Conservation (phyloP, 2,888 invertebrate species). For the Drosophila mulleri region DNA sequence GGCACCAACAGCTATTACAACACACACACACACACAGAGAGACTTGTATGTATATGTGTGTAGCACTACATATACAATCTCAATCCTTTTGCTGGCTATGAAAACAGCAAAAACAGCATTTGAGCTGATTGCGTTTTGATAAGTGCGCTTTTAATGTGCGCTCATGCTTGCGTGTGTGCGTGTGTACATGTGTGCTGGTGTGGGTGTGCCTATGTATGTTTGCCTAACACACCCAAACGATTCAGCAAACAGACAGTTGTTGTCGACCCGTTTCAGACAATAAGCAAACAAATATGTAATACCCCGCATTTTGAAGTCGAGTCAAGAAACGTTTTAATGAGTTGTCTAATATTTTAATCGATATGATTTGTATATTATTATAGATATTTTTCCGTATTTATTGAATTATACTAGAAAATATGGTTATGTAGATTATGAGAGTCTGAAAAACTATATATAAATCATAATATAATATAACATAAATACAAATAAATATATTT, state of each 20-base stretch:
- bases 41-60: background rate
- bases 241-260: conserved; percentile 32
- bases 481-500: too few species aligned
- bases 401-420: background rate
- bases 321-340: background rate
- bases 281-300: conserved; percentile 64
- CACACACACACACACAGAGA: conserved; percentile 4
- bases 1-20: conserved; percentile 13
- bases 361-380: background rate
- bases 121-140: conserved; percentile 77
- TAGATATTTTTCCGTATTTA: background rate
- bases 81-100: conserved; percentile 30
- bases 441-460: too few species aligned
- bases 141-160: conserved; percentile 65
- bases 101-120: conserved; percentile 53
- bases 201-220: conserved; percentile 23
- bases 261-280: conserved; percentile 49
- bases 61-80: conserved; percentile 1
- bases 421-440: too few species aligned
- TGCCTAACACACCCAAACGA: conserved; percentile 39
- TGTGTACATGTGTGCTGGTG: conserved; percentile 1
- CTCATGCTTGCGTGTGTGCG: conserved; percentile 5
- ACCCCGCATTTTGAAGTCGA: conserved; percentile 11
- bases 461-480: too few species aligned
- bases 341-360: background rate